A percentile compares a stretch with the other conserved stretches of the same genome.
Evolutionary conservation across 2,797 vertebrate genomes (phyloP).

Genomic region (Mormyrops attenuatus): DNA sequence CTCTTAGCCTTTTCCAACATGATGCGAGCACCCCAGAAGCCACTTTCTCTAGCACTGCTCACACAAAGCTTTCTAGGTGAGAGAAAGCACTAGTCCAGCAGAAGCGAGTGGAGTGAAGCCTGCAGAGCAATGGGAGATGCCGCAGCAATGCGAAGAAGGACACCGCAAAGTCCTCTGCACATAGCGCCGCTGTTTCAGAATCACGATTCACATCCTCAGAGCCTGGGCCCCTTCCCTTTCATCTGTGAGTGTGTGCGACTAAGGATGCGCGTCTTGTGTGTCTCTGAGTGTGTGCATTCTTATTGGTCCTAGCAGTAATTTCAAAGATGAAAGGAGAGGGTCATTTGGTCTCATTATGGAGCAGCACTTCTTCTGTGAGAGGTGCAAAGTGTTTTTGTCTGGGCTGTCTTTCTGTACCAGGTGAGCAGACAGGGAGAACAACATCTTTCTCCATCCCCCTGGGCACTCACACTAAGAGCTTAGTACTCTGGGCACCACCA

Average conservation of each 20-base stretch:
- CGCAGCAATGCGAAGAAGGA: neutral
- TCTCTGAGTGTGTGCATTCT: conserved; percentile 1
- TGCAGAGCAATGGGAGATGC: neutral
- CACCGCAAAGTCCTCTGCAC: neutral
- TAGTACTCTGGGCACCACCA: neutral
- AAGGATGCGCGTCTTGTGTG: neutral
- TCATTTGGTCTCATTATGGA: conserved; percentile 49
- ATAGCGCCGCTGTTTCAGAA: neutral
- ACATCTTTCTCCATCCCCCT: neutral
- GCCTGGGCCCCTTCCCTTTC: neutral
- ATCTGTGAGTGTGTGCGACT: conserved; percentile 3
- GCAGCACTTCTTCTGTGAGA: conserved; percentile 37
- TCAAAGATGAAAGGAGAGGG: conserved; percentile 48
- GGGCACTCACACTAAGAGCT: conserved; percentile 2
- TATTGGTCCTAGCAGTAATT: conserved; percentile 43
- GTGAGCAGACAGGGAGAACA: conserved; percentile 19
- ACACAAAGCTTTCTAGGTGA: neutral
- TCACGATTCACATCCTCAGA: neutral
- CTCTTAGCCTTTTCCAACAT: neutral
- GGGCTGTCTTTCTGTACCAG: conserved; percentile 33
- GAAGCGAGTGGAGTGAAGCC: neutral
- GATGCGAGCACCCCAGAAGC: neutral
- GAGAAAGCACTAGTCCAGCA: neutral
- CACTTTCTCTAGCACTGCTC: neutral
- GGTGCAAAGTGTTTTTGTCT: conserved; percentile 35